Conservation (phyloP, 2,888 invertebrate species). For the Neoascia interrupta region DNA sequence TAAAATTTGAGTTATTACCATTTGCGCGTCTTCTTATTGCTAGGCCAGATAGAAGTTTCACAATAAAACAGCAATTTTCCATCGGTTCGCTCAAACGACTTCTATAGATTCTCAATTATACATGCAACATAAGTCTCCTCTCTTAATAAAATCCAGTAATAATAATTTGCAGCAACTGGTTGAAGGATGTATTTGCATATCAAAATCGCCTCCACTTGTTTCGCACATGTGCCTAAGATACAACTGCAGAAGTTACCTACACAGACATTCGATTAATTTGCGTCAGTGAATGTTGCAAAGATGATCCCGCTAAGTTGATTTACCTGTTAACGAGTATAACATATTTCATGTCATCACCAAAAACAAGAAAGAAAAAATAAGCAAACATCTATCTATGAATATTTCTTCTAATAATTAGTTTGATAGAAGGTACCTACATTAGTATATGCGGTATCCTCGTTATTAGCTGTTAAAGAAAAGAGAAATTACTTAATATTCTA, state of each 20-base stretch:
- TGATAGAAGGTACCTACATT: no score
- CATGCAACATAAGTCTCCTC: slow-evolving; percentile 2
- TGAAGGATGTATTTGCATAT: slow-evolving; percentile 69
- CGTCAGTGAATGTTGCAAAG: slow-evolving; percentile 64
- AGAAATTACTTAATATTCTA: no score
- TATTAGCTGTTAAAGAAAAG: no score
- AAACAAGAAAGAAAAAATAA: slow-evolving; percentile 8
- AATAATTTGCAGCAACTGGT: slow-evolving; percentile 58
- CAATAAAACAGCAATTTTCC: slow-evolving; percentile 7
- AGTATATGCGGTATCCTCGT: no score
- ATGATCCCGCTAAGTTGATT: slow-evolving; percentile 55
- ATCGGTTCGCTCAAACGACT: neutral
- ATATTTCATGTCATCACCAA: slow-evolving; percentile 44
- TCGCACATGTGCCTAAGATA: no score
- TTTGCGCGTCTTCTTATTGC: no score
- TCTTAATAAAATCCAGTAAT: slow-evolving; percentile 30
- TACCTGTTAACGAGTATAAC: slow-evolving; percentile 62
- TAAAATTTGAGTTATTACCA: no score
- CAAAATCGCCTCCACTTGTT: slow-evolving; percentile 26
- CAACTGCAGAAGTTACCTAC: no score
- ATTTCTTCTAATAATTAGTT: no score
- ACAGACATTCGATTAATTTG: slow-evolving; percentile 59
- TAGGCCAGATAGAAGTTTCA: no score
- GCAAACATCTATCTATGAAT: no score
- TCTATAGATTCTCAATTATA: slow-evolving; percentile 6